These are phyloP conservation scores for Diploscapter pachys DNA, from an alignment of 1,140 invertebrate species.

Conservation along the genomic window DNA sequence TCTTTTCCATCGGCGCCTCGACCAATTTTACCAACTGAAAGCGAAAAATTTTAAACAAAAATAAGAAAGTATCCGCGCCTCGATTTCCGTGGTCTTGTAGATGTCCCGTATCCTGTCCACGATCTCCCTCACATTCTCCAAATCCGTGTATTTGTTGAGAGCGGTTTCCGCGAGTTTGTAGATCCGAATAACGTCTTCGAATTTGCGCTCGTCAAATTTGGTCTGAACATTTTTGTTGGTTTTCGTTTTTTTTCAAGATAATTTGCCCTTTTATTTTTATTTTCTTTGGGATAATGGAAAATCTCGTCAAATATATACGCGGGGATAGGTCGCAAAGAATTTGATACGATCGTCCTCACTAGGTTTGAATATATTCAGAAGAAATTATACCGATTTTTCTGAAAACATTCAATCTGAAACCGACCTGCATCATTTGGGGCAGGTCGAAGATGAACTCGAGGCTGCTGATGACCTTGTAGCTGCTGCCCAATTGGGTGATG, in stretches of 20 bases:
- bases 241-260: no score
- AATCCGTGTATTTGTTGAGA: conserved; percentile 10
- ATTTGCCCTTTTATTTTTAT: no score
- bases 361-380: no score
- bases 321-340: no score
- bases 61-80: not conserved
- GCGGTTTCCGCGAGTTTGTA: conserved; percentile 3
- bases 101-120: not conserved
- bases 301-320: no score
- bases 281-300: no score
- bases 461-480: conserved; percentile 84
- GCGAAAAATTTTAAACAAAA: not conserved
- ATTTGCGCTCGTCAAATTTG: conserved; percentile 22
- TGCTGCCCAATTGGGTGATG: conserved; percentile 81
- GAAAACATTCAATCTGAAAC: no score
- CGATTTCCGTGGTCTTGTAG: not conserved
- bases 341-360: no score
- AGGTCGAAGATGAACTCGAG: conserved; percentile 92
- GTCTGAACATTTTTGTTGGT: not conserved
- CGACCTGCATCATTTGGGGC: conserved; percentile 61
- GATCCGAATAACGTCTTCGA: conserved; percentile 1
- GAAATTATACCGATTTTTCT: no score
- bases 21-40: not conserved
- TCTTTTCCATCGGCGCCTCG: not conserved
- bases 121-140: conserved; percentile 20